Percentiles rank a stretch among this genome's conserved stretches.
Conservation (phyloP, 2,888 invertebrate genomes). For the Eubasilissa splendida region DNA sequence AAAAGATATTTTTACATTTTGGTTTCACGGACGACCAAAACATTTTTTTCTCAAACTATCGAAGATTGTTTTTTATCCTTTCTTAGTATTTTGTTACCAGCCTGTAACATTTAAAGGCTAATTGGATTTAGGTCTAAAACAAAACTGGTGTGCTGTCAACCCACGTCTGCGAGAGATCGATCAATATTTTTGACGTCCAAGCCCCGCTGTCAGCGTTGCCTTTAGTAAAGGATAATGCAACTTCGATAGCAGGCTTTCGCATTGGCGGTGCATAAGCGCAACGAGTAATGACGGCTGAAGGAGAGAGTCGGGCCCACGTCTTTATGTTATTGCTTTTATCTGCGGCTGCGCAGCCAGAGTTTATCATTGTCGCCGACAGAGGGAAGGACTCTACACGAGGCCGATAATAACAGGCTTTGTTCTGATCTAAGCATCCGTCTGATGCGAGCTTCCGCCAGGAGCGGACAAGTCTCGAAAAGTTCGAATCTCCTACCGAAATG, state of each 20-base stretch:
- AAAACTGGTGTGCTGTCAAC: background rate
- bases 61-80: background rate
- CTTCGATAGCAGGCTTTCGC: constrained; percentile 12
- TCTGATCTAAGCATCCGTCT: constrained; percentile 42
- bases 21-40: background rate
- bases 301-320: constrained; percentile 21
- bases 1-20: background rate
- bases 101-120: constrained; percentile 5
- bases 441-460: constrained; percentile 15
- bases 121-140: constrained; percentile 19
- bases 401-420: constrained; percentile 48
- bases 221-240: constrained; percentile 18
- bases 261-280: constrained; percentile 38
- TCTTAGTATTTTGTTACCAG: background rate
- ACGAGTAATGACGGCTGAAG: constrained; percentile 24
- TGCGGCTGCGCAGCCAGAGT: constrained; percentile 20
- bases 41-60: background rate
- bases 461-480: background rate
- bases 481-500: no score
- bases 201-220: constrained; percentile 32
- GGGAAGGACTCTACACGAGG: constrained; percentile 36
- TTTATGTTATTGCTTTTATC: constrained; percentile 23
- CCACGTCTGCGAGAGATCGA: constrained; percentile 27
- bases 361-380: constrained; percentile 47
- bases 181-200: constrained; percentile 20